Conservation (phyloP, 2,797 vertebrate species). For the Euphonia xanthogaster region DNA sequence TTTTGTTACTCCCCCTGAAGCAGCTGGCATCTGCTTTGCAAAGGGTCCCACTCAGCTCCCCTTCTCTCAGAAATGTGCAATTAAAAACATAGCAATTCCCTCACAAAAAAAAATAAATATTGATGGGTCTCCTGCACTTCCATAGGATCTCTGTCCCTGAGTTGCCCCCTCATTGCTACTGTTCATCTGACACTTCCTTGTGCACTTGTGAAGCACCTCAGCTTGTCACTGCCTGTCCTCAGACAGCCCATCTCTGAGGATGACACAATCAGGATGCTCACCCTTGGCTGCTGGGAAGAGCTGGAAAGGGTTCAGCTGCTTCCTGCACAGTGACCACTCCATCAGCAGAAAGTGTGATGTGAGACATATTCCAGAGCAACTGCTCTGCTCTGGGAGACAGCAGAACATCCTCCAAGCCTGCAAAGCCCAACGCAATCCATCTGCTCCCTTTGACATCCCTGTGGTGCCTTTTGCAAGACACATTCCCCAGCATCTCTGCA, state of each 20-base stretch:
- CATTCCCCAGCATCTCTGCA: not conserved
- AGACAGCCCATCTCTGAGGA: not conserved
- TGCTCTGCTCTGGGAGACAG: not conserved
- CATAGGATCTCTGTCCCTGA: not conserved
- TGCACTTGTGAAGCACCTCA: not conserved
- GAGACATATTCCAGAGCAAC: not conserved
- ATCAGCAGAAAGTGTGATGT: not conserved
- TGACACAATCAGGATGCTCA: not conserved
- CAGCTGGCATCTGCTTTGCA: not conserved
- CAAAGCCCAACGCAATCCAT: not conserved
- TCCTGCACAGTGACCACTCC: not conserved
- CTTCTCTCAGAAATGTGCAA: not conserved
- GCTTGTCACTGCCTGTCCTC: not conserved
- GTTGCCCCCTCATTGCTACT: not conserved
- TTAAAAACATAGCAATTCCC: not conserved
- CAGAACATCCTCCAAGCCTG: not conserved
- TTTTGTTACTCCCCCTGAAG: not conserved
- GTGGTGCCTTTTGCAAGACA: not conserved
- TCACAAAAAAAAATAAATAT: not conserved
- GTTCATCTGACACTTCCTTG: not conserved
- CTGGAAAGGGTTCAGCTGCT: not conserved
- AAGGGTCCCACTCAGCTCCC: not conserved
- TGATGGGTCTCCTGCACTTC: not conserved
- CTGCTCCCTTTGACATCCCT: not conserved
- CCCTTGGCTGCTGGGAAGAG: not conserved